Evolutionary conservation across 2,113 vertebrate species (phyloP).

Genomic region (Phaetusa simplex): DNA sequence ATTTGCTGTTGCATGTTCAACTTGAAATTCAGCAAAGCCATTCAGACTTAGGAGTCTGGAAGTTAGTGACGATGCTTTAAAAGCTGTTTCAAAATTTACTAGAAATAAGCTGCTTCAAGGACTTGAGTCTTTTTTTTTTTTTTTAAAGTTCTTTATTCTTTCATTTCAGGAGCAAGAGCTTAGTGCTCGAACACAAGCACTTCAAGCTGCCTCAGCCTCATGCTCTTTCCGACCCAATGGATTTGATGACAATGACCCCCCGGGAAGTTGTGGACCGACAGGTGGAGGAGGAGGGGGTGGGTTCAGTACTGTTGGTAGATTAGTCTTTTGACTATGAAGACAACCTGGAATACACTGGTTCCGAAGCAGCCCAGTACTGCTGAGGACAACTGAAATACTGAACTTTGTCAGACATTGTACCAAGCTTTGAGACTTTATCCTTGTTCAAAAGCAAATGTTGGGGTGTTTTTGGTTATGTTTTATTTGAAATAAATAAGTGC

Average conservation of each 20-base stretch:
- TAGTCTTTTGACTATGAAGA: slow-evolving; percentile 87
- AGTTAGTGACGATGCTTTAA: background rate
- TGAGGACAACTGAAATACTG: slow-evolving; percentile 67
- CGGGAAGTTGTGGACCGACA: slow-evolving; percentile 93
- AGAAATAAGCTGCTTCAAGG: background rate
- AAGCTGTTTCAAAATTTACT: background rate
- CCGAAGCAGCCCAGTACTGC: slow-evolving; percentile 47
- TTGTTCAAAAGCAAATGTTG: slow-evolving; percentile 61
- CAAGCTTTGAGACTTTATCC: slow-evolving; percentile 67
- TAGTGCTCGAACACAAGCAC: slow-evolving; percentile 90
- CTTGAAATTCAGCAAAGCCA: background rate
- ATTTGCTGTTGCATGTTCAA: background rate
- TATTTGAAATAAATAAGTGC: slow-evolving; percentile 76
- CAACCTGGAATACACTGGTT: slow-evolving; percentile 68
- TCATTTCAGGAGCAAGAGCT: slow-evolving; percentile 92
- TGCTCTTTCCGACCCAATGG: slow-evolving; percentile 95
- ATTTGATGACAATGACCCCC: slow-evolving; percentile 96
- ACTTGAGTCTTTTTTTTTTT: too few relatives aligned
- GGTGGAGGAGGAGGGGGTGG: slow-evolving; percentile 90
- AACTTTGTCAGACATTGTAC: slow-evolving; percentile 59
- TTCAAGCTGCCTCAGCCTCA: slow-evolving; percentile 90
- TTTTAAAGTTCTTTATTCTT: background rate
- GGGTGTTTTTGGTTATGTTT: slow-evolving; percentile 61
- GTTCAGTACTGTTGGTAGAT: slow-evolving; percentile 91
- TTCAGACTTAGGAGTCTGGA: background rate